phyloP scores from a whole-genome alignment of 2,888 invertebrate species.

The Ceraclea dissimilis region DNA sequence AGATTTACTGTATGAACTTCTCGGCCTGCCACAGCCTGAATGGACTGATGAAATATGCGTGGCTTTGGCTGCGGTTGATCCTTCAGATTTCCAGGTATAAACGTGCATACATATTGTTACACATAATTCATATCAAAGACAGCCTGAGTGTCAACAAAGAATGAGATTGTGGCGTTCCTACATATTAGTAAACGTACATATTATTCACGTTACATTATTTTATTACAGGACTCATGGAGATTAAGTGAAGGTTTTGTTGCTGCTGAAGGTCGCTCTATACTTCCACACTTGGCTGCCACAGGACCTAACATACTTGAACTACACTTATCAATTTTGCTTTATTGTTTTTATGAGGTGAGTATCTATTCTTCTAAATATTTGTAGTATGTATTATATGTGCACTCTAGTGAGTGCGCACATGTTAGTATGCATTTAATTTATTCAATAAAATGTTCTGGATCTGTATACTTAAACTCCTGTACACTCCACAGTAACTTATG shows the following conservation, averaged over 20 bases:
- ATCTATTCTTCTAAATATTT: too few relatives aligned
- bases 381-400: not conserved
- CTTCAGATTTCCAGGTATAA: constrained; percentile 66
- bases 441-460: too few relatives aligned
- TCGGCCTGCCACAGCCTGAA: constrained; percentile 79
- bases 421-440: too few relatives aligned
- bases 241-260: constrained; percentile 92
- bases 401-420: too few relatives aligned
- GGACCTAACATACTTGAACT: constrained; percentile 88
- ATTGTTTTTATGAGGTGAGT: constrained; percentile 72
- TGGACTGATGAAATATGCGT: constrained; percentile 91
- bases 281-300: constrained; percentile 78
- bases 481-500: too few relatives aligned
- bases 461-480: too few relatives aligned
- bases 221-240: constrained; percentile 68
- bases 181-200: too few relatives aligned
- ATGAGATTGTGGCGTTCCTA: not conserved
- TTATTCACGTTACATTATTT: too few relatives aligned
- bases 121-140: too few relatives aligned
- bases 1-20: constrained; percentile 84
- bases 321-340: constrained; percentile 80
- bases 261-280: constrained; percentile 76
- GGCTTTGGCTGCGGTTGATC: constrained; percentile 83
- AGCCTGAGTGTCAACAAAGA: not conserved
- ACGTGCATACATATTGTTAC: too few relatives aligned